phyloP scores from a whole-genome alignment of 2,113 vertebrate genomes.

The Psilopogon haemacephalus region DNA sequence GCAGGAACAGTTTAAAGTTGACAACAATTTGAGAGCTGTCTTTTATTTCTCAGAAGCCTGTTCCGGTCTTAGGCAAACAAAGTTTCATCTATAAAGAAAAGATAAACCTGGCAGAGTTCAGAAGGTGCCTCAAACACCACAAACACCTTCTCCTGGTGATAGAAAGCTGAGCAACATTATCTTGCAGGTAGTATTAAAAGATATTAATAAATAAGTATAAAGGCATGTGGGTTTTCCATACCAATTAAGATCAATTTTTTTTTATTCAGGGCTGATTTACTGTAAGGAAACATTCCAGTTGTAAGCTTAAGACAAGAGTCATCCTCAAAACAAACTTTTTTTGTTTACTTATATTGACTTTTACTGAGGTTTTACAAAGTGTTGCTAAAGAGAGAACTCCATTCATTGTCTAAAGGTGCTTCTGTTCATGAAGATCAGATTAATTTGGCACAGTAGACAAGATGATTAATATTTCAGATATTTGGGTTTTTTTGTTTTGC shows the following conservation, averaged over 20 bases:
- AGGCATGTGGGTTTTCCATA: not conserved
- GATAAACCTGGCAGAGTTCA: constrained; percentile 21
- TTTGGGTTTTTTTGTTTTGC: not conserved
- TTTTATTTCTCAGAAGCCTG: not conserved
- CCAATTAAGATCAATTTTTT: not conserved
- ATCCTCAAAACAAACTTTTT: not conserved
- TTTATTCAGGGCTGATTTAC: not conserved
- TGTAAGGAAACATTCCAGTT: not conserved
- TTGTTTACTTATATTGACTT: not conserved
- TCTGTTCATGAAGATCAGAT: constrained; percentile 2
- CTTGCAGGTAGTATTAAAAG: constrained; percentile 24
- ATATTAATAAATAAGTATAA: constrained; percentile 39
- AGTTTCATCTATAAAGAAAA: constrained; percentile 32
- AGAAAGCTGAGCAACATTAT: constrained; percentile 35
- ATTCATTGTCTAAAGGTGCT: not conserved
- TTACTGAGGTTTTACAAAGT: not conserved
- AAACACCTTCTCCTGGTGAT: constrained; percentile 27
- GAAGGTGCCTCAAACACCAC: constrained; percentile 1
- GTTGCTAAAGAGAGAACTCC: not conserved
- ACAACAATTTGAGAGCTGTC: constrained; percentile 32
- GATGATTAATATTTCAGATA: not conserved
- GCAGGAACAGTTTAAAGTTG: not conserved
- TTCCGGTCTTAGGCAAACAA: constrained; percentile 39
- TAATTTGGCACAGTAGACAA: not conserved
- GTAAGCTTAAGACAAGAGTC: not conserved